Percentiles rank a stretch among this genome's conserved stretches.
These are phyloP conservation scores for Epizoanthus scotinus DNA, from an alignment of 92 coral and sea anemone species.

Conservation along the genomic window DNA sequence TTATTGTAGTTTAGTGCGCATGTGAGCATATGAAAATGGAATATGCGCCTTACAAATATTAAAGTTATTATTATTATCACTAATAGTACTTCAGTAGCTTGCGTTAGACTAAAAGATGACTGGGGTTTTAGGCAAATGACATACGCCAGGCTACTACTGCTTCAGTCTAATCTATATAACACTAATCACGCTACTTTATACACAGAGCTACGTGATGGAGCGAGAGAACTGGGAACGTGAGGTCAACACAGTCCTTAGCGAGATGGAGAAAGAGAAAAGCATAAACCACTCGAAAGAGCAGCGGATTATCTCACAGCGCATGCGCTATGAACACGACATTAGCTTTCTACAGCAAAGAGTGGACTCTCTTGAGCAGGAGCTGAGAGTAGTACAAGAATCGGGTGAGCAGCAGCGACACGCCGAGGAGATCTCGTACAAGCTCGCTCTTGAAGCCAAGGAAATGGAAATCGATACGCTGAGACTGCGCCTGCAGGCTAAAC, in stretches of 20 bases:
- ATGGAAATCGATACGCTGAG: constrained; percentile 84
- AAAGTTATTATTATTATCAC: too few relatives aligned
- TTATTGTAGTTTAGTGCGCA: too few relatives aligned
- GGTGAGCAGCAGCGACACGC: constrained; percentile 87
- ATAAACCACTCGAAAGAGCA: constrained; percentile 74
- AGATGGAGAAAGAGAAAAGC: constrained; percentile 84
- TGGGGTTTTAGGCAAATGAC: too few relatives aligned
- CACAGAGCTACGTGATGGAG: constrained; percentile 82
- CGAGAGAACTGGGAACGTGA: constrained; percentile 91
- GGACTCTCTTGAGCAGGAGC: constrained; percentile 70
- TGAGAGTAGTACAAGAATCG: constrained; percentile 72
- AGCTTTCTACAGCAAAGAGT: constrained; percentile 76
- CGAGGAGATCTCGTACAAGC: constrained; percentile 72
- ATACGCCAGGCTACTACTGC: too few relatives aligned
- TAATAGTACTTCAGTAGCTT: too few relatives aligned
- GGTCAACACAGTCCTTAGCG: constrained; percentile 75
- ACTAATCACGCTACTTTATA: not conserved
- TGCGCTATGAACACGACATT: constrained; percentile 85
- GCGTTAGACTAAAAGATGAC: too few relatives aligned
- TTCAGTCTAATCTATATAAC: too few relatives aligned
- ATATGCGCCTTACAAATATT: too few relatives aligned
- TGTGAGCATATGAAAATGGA: too few relatives aligned
- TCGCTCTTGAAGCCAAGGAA: constrained; percentile 80
- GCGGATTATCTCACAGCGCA: constrained; percentile 70
- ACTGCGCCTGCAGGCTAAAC: constrained; percentile 78